Evolutionary conservation across 2,113 vertebrate genomes (phyloP).

Genomic region (Apeltes quadracus): DNA sequence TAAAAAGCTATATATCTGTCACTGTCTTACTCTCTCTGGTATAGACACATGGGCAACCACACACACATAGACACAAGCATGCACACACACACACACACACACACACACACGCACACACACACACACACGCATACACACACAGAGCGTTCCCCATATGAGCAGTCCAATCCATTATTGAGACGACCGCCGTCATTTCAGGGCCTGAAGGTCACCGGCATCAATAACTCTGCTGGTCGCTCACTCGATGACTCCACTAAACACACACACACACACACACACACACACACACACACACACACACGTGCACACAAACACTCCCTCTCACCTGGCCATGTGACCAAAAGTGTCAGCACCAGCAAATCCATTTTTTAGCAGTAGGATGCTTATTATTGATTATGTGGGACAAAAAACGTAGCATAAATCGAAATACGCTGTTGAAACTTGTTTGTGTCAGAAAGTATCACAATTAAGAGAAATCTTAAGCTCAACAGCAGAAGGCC

Average conservation of each 20-base stretch:
- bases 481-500: neutral
- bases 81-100: slow-evolving; percentile 24
- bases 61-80: slow-evolving; percentile 15
- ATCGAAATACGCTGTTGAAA: neutral
- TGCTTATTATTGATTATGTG: neutral
- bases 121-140: slow-evolving; percentile 19
- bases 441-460: neutral
- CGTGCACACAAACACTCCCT: neutral
- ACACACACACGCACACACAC: slow-evolving; percentile 14
- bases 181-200: slow-evolving; percentile 56
- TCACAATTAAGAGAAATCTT: too few relatives aligned
- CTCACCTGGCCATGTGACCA: slow-evolving; percentile 19
- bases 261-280: slow-evolving; percentile 20
- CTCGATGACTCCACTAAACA: slow-evolving; percentile 10
- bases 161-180: slow-evolving; percentile 71
- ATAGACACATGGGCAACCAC: slow-evolving; percentile 12
- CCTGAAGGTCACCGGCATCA: slow-evolving; percentile 72
- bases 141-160: slow-evolving; percentile 51
- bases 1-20: slow-evolving; percentile 31
- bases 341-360: slow-evolving; percentile 21
- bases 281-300: slow-evolving; percentile 4
- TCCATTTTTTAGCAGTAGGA: slow-evolving; percentile 14
- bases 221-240: slow-evolving; percentile 61
- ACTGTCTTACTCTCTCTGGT: slow-evolving; percentile 19
- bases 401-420: too few relatives aligned